These are phyloP conservation scores for Alectoris magna DNA, from an alignment of 2,797 vertebrate species.

Conservation along the genomic window DNA sequence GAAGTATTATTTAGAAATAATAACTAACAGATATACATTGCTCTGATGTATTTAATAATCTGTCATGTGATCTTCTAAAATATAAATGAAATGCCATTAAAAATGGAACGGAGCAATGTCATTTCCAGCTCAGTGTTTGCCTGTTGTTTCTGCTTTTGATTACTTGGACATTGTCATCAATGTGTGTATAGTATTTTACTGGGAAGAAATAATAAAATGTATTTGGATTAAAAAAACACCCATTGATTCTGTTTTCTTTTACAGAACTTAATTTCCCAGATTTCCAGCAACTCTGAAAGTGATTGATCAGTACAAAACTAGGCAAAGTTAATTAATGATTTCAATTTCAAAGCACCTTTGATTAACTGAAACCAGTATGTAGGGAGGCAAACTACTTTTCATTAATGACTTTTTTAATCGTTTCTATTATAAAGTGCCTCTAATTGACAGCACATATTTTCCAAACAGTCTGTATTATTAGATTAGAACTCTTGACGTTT, in stretches of 20 bases:
- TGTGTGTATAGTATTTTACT: not conserved
- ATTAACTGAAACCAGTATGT: conserved; percentile 72
- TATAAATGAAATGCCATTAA: not conserved
- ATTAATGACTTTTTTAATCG: conserved; percentile 77
- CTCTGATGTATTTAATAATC: not conserved
- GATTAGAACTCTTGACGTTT: conserved; percentile 67
- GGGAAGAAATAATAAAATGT: not conserved
- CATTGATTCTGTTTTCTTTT: conserved; percentile 25
- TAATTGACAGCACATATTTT: conserved; percentile 78
- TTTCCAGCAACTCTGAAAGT: conserved; percentile 43
- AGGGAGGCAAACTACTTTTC: conserved; percentile 64
- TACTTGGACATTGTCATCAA: not conserved
- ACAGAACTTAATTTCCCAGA: conserved; percentile 58
- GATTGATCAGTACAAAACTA: conserved; percentile 60
- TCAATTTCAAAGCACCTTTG: conserved; percentile 76
- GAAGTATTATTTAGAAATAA: not conserved
- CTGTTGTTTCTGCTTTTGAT: not conserved
- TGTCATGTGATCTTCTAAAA: not conserved
- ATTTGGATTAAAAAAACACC: not conserved
- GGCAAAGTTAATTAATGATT: conserved; percentile 76
- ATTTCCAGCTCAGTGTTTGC: not conserved
- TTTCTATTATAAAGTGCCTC: conserved; percentile 74
- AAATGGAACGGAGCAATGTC: not conserved
- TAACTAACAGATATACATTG: not conserved
- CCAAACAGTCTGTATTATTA: conserved; percentile 75